Percentiles rank a stretch among this genome's conserved stretches.
Evolutionary conservation across 2,797 vertebrate genomes (phyloP).

Genomic region (Danio choprae): DNA sequence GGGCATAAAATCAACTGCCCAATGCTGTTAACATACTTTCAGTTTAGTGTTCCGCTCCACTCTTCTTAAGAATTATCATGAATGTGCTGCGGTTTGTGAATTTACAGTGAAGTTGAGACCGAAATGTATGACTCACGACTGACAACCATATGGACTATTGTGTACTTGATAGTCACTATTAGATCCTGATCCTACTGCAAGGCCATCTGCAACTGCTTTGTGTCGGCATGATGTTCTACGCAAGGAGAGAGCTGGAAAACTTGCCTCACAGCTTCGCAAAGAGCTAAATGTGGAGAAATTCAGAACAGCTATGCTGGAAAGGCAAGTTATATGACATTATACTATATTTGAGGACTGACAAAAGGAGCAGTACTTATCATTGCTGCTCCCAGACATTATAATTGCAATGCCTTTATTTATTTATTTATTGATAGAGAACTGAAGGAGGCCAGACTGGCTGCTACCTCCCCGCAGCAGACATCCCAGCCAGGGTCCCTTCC

Average conservation of each 20-base stretch:
- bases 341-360: background rate
- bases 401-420: background rate
- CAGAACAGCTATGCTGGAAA: slow-evolving; percentile 92
- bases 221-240: slow-evolving; percentile 82
- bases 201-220: slow-evolving; percentile 88
- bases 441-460: slow-evolving; percentile 84
- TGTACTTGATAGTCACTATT: slow-evolving; percentile 80
- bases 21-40: background rate
- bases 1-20: background rate
- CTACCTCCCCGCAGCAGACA: slow-evolving; percentile 72
- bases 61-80: background rate
- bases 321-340: slow-evolving; percentile 71
- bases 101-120: background rate
- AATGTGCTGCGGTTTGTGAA: background rate
- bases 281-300: slow-evolving; percentile 91
- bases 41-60: background rate
- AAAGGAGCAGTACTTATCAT: background rate
- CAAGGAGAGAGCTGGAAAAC: slow-evolving; percentile 77
- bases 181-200: slow-evolving; percentile 81
- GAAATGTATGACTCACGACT: background rate
- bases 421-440: slow-evolving; percentile 80
- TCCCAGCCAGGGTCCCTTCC: slow-evolving; percentile 58
- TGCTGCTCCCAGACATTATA: background rate
- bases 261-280: slow-evolving; percentile 85
- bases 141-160: background rate